A percentile compares a stretch with the other conserved stretches of the same genome.
These are phyloP conservation scores for Hydractinia echinata DNA, from an alignment of 30 jellyfish, hydroid and myxozoan genomes.

Conservation along the genomic window DNA sequence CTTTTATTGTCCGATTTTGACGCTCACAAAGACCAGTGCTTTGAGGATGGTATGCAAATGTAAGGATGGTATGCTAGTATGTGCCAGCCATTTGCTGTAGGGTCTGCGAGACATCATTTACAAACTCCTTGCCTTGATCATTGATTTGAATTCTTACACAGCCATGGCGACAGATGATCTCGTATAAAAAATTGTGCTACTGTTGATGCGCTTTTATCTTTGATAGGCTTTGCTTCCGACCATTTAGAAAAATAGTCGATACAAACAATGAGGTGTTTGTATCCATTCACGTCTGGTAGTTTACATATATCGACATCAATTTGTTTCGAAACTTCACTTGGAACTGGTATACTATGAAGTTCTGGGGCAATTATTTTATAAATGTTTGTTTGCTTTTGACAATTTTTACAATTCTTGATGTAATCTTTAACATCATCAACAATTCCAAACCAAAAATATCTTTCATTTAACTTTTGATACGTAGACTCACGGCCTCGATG, in stretches of 20 bases:
- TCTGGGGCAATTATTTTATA: no score
- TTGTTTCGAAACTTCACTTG: neutral
- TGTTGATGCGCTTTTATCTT: conserved; percentile 17
- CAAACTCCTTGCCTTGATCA: no score
- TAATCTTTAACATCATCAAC: conserved; percentile 5
- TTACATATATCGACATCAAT: neutral
- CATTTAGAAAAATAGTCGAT: no score
- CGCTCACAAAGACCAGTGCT: conserved; percentile 18
- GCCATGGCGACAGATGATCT: conserved; percentile 21
- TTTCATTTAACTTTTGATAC: conserved; percentile 5
- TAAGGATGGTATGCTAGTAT: neutral
- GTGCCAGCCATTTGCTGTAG: neutral
- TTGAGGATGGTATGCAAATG: conserved; percentile 9
- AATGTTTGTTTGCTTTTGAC: no score
- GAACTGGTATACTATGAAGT: no score
- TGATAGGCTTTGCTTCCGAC: no score
- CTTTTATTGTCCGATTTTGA: no score
- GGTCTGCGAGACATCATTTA: neutral
- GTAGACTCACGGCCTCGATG: conserved; percentile 23
- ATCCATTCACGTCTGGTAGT: no score
- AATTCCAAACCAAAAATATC: conserved; percentile 11
- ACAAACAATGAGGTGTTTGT: no score
- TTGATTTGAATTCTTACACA: no score
- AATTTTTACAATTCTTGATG: neutral
- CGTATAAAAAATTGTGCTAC: conserved; percentile 17